Evolutionary conservation across 92 coral and sea anemone genomes (phyloP), one percentile per base, ranked within the genome.

Genomic region (Palythoa caribaeorum): DNA sequence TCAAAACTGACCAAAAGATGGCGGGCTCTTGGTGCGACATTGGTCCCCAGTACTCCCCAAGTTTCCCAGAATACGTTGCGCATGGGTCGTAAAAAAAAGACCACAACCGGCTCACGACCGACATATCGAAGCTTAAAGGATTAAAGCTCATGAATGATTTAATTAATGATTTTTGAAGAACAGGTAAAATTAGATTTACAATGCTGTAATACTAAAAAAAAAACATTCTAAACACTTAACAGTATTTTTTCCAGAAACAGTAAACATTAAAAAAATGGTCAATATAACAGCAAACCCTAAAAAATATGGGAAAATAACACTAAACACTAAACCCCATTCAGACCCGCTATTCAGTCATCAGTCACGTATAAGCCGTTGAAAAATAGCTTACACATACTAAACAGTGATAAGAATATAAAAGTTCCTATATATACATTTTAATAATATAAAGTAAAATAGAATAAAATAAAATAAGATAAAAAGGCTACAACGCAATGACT

Each of bases 321-420:
- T 65, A 65, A 19, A 65, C 71, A 65, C 71, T 65, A 65, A 65
- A 65, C 71, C 71, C 71, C 71, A 65, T 65, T 65, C 71, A 65
- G 71, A 65, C 71, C 71, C 38, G 17, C 71, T n/a, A n/a, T n/a
- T n/a, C n/a, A n/a, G n/a, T n/a, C n/a, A n/a, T n/a, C n/a, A n/a
- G n/a, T n/a, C n/a, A n/a, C n/a, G n/a, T n/a, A n/a, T n/a, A n/a
- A n/a, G n/a, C n/a, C n/a, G n/a, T n/a, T n/a, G n/a, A n/a, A n/a
- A n/a, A n/a, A n/a, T n/a, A n/a, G n/a, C n/a, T n/a, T n/a, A n/a
- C n/a, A n/a, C n/a, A n/a, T n/a, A n/a, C n/a, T n/a, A n/a, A n/a
- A n/a, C n/a, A n/a, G n/a, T n/a, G n/a, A n/a, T n/a, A n/a, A n/a
- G n/a, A n/a, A n/a, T n/a, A n/a, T n/a, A n/a, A n/a, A n/a, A n/a